Conservation (phyloP, 2,797 vertebrate species). For the Euthynnus affinis region DNA sequence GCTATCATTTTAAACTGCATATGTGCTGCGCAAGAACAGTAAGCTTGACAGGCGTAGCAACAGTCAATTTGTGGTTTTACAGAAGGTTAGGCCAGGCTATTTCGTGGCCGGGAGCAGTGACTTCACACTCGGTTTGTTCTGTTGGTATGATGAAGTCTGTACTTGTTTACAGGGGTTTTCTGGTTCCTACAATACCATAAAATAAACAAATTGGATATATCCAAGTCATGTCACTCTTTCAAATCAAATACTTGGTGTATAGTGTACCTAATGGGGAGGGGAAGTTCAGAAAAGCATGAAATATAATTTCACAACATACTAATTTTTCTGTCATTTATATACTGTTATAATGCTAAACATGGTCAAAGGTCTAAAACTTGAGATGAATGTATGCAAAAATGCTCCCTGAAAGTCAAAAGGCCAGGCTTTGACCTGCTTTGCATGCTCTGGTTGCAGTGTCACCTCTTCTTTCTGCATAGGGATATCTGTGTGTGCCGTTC, state of each 20-base stretch:
- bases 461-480: no score
- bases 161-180: conserved; percentile 28
- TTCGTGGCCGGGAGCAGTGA: not conserved
- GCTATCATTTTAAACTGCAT: not conserved
- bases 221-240: conserved; percentile 19
- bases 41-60: not conserved
- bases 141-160: not conserved
- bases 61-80: not conserved
- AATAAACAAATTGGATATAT: conserved; percentile 22
- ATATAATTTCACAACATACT: not conserved
- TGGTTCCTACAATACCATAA: conserved; percentile 29
- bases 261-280: conserved; percentile 18
- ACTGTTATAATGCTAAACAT: no score
- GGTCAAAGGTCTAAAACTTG: not conserved
- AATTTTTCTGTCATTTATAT: no score
- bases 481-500: no score
- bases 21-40: not conserved
- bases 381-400: no score
- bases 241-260: conserved; percentile 8
- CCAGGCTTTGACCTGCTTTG: no score
- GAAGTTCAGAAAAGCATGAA: conserved; percentile 3
- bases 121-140: conserved; percentile 1
- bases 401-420: no score
- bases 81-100: not conserved
- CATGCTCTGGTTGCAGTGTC: no score